A percentile compares a stretch with the other conserved stretches of the same genome.
phyloP scores from a whole-genome alignment of 2,888 invertebrate genomes.

The Acholoe squamosa region DNA sequence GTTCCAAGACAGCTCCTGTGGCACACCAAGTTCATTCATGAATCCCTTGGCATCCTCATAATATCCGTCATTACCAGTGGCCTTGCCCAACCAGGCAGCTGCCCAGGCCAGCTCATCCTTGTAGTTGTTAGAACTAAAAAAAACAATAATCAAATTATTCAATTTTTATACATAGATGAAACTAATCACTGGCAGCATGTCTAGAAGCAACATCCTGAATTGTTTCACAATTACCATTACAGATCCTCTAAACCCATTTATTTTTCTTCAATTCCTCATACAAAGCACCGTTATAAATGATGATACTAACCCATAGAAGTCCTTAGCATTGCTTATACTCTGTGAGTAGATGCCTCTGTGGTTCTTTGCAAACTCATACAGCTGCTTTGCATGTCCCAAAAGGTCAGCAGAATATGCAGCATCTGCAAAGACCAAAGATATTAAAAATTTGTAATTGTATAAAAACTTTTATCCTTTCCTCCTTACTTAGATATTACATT shows the following conservation, averaged over 20 bases:
- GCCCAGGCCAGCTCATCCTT: slow-evolving; percentile 67
- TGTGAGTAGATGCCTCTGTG: slow-evolving; percentile 85
- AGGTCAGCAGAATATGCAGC: slow-evolving; percentile 18
- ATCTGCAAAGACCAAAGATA: not conserved
- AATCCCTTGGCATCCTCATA: slow-evolving; percentile 72
- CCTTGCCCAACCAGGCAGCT: slow-evolving; percentile 67
- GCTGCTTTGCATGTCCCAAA: slow-evolving; percentile 74
- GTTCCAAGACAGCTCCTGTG: slow-evolving; percentile 78
- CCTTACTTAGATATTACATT: too few relatives aligned
- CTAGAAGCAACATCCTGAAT: too few relatives aligned
- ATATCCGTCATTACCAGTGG: slow-evolving; percentile 70
- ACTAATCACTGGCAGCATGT: too few relatives aligned
- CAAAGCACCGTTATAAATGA: too few relatives aligned
- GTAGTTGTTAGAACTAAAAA: slow-evolving; percentile 65
- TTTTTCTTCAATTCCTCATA: too few relatives aligned
- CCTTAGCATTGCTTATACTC: slow-evolving; percentile 85
- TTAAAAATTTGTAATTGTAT: too few relatives aligned
- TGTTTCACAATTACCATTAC: too few relatives aligned
- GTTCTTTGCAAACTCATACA: slow-evolving; percentile 85
- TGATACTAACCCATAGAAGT: slow-evolving; percentile 83
- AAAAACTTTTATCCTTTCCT: too few relatives aligned
- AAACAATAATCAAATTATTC: too few relatives aligned
- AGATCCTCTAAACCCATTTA: too few relatives aligned
- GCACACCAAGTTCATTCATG: slow-evolving; percentile 68
- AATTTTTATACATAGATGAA: too few relatives aligned